Base-by-base conservation (phyloP, 2,888 invertebrate genomes). In the Sicus ferrugineus region DNA sequence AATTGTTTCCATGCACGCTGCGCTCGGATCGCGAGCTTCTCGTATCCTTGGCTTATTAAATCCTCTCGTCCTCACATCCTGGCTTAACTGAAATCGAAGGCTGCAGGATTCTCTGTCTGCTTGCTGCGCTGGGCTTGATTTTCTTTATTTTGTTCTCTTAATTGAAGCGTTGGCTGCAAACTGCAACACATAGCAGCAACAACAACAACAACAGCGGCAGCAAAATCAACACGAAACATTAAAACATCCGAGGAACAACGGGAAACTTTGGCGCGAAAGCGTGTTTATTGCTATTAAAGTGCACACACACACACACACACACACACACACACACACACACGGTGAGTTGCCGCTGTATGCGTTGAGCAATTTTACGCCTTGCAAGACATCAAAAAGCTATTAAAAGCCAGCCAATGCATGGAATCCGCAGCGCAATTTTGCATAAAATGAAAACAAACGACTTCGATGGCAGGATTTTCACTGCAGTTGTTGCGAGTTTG, bases 1-100 rank as follows among this genome's bases (percentile, higher is more conserved):
- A 67, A 67, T 67, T 58, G 58, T 67, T 67, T 67, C 59, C 30
- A 48, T 59, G 46, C 59, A 67, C 58, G 58, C 67, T 48, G 28
- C 48, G 46, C 28, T 67, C 46, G 52, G 31, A 67, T 42, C 59
- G 59, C 31, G 52, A 28, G 59, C 58, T 46, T 48, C 59, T 46
- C n/a, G n/a, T n/a, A n/a, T n/a, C n/a, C n/a, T n/a, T n/a, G n/a
- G n/a, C n/a, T n/a, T n/a, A n/a, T n/a, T n/a, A n/a, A n/a, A n/a
- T n/a, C n/a, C n/a, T n/a, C n/a, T n/a, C n/a, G n/a, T n/a, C n/a
- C n/a, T n/a, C n/a, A n/a, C n/a, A n/a, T n/a, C n/a, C n/a, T n/a
- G n/a, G n/a, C n/a, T n/a, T n/a, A n/a, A n/a, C n/a, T n/a, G n/a
- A n/a, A n/a, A n/a, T n/a, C n/a, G n/a, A n/a, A n/a, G n/a, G n/a